Evolutionary conservation across 2,797 vertebrate species (phyloP).

Genomic region (Pteropus rufus): DNA sequence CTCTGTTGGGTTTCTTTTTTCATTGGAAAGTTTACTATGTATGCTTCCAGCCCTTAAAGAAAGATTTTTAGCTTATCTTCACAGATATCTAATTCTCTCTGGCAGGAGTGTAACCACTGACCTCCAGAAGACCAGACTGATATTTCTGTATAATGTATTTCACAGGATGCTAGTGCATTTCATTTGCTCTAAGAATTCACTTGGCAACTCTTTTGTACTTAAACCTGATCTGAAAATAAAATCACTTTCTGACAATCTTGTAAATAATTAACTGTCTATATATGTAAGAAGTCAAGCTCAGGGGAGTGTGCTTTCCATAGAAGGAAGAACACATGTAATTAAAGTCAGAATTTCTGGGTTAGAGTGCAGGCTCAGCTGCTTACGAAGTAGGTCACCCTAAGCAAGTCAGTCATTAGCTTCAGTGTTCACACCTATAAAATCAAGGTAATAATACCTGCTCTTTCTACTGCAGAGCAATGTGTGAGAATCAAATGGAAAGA

Average conservation of each 20-base stretch:
- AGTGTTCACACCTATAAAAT: not conserved
- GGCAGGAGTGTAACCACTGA: not conserved
- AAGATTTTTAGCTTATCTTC: not conserved
- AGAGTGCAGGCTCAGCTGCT: not conserved
- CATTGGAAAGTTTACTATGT: not conserved
- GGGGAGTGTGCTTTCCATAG: not conserved
- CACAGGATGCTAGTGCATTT: not conserved
- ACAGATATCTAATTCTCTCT: not conserved
- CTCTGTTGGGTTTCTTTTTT: not conserved
- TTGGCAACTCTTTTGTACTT: not conserved
- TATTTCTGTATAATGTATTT: not conserved
- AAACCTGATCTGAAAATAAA: slow-evolving; percentile 10
- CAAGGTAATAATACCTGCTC: not conserved
- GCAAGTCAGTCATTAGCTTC: not conserved
- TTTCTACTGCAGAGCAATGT: not conserved
- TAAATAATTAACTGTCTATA: not conserved
- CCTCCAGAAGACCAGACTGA: not conserved
- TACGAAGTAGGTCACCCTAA: not conserved
- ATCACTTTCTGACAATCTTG: not conserved
- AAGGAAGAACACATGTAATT: not conserved
- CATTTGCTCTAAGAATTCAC: not conserved
- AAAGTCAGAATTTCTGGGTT: not conserved
- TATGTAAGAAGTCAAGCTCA: not conserved
- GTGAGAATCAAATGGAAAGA: not conserved
- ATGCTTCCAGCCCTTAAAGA: not conserved